Base-by-base conservation (phyloP, 2,888 invertebrate species). In the Nemoura dubitans region DNA sequence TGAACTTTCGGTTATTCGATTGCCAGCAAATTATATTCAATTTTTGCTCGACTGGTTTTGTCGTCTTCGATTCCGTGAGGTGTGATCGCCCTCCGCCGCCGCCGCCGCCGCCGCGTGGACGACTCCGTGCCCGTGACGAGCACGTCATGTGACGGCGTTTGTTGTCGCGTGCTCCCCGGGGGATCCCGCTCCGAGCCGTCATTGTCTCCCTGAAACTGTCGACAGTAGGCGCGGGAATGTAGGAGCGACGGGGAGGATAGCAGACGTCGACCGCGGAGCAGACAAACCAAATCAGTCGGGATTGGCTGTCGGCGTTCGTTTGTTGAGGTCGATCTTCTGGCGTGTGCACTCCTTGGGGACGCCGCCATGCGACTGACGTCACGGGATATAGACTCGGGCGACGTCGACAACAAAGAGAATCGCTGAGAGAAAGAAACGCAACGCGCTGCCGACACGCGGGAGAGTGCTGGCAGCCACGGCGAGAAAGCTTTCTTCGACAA, bases 261-360 rank as follows among this genome's bases (percentile, higher is more conserved):
- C 59, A 76, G 28, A 27, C 84, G 84, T 59, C 59, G 14, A 59
- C 84, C 84, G 59, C 29, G 28, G 27, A 84, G 76, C 16, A 84
- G 29, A 59, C 76, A 76, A 59, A 21, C 76, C 84, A 76, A 59
- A 26, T 26, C 59, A 84, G 84, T 27, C 59, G 25, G 84, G 84
- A 59, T 83, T n/a, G 83, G 26, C 26, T 84, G 84, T 84, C 84
- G 84, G 76, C 84, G 26, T 28, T 84, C 76, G 76, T 84, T 84
- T 84, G 84, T 84, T 29, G 84, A 28, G 84, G 84, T 84, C 42
- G 83, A 83, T 83, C 83, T 83, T 83, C 59, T 76, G 84, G 84
- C n/a, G 81, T 81, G 81, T 29, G 84, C 59, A 21, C 59, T 84
- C 84, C 84, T 29, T 25, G 27, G 84, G 27, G 84, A 84, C 76